phyloP scores from a whole-genome alignment of 2,113 vertebrate genomes.

The Hippocampus zosterae region DNA sequence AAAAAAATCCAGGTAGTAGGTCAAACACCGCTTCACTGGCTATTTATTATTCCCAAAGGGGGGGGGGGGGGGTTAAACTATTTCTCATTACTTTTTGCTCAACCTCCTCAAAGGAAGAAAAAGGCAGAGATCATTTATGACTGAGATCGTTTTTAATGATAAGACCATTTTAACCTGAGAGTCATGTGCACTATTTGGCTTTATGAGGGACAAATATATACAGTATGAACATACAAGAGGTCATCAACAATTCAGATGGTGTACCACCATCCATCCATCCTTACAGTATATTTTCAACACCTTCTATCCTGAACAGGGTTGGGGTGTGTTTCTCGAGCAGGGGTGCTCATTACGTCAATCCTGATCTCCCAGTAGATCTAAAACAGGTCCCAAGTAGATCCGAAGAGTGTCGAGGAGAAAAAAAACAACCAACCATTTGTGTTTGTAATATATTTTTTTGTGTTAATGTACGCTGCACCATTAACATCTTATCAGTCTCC shows the following conservation, averaged over 20 bases:
- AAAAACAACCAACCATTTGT: too few relatives aligned
- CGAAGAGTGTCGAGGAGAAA: too few relatives aligned
- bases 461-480: too few relatives aligned
- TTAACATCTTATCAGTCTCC: too few relatives aligned
- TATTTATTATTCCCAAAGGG: conserved; percentile 52
- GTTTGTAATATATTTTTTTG: too few relatives aligned
- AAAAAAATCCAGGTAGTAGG: conserved; percentile 52
- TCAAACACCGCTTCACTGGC: conserved; percentile 46
- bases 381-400: too few relatives aligned
- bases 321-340: too few relatives aligned
- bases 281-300: too few relatives aligned
- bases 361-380: too few relatives aligned
- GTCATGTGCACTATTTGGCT: background rate
- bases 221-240: background rate
- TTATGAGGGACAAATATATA: background rate
- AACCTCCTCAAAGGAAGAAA: background rate
- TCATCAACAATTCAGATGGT: background rate
- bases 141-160: background rate
- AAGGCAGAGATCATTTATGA: conserved; percentile 11
- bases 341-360: too few relatives aligned
- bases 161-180: background rate
- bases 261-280: background rate
- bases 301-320: background rate
- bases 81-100: conserved; percentile 44
- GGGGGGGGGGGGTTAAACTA: conserved; percentile 46